A percentile compares a stretch with the other conserved stretches of the same genome.
Evolutionary conservation across 2,888 invertebrate species (phyloP).

Genomic region (Elmis aenea): DNA sequence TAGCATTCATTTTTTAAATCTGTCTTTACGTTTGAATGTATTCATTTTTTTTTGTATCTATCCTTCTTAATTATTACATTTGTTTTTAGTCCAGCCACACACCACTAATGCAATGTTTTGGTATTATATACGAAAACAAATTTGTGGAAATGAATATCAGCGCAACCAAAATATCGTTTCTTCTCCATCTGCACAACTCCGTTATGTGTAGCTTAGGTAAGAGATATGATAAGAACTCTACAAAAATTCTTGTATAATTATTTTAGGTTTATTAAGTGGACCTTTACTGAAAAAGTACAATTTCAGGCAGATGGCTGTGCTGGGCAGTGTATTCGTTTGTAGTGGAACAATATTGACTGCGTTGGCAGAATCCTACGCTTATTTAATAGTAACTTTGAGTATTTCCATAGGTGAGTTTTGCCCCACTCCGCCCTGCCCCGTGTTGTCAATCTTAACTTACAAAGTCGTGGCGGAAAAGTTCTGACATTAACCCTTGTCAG

Average conservation of each 20-base stretch:
- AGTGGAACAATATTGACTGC: conserved; percentile 44
- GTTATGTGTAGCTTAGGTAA: conserved; percentile 44
- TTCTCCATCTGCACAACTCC: conserved; percentile 45
- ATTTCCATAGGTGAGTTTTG: conserved; percentile 36
- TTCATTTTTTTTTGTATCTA: no score
- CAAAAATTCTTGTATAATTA: no score
- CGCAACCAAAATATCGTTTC: conserved; percentile 44
- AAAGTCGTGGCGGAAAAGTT: no score
- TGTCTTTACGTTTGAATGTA: no score
- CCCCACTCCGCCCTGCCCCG: background rate
- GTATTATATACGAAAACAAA: conserved; percentile 43
- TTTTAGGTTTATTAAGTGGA: conserved; percentile 45
- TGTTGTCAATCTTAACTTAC: background rate
- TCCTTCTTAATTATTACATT: no score
- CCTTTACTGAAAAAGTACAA: conserved; percentile 45
- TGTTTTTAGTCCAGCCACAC: conserved; percentile 39
- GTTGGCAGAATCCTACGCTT: conserved; percentile 41
- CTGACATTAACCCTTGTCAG: no score
- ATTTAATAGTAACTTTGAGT: conserved; percentile 44
- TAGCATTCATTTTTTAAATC: no score
- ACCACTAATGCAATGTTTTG: conserved; percentile 45
- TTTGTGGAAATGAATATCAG: conserved; percentile 40
- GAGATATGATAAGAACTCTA: no score
- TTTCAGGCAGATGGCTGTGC: conserved; percentile 42
- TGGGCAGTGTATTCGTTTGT: conserved; percentile 43